Conservation (phyloP, 2,113 vertebrate species). For the Erinaceus europaeus region DNA sequence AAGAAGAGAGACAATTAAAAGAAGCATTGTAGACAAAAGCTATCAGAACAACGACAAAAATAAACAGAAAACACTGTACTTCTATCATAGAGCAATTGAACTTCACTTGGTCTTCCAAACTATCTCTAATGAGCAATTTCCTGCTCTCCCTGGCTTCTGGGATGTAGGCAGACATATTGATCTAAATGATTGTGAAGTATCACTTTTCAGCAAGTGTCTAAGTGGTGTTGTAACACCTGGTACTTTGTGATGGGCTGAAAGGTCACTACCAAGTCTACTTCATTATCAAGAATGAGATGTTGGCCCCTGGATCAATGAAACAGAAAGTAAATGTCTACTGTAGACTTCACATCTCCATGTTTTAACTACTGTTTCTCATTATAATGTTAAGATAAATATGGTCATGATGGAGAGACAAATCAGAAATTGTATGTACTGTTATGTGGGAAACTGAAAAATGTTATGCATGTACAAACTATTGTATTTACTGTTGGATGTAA, state of each 20-base stretch:
- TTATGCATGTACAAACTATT: too few relatives aligned
- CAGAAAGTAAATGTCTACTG: background rate
- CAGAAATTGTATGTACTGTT: too few relatives aligned
- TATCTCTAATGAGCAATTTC: slow-evolving; percentile 70
- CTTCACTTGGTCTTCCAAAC: slow-evolving; percentile 48
- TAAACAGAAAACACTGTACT: slow-evolving; percentile 32
- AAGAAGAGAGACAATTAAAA: background rate
- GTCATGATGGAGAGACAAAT: too few relatives aligned
- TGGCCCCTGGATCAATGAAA: slow-evolving; percentile 21
- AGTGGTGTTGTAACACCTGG: slow-evolving; percentile 53
- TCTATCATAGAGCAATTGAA: slow-evolving; percentile 24
- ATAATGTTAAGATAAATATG: too few relatives aligned
- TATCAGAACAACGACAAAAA: background rate
- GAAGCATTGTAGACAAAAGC: background rate
- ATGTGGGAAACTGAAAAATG: too few relatives aligned
- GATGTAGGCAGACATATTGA: slow-evolving; percentile 72
- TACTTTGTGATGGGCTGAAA: slow-evolving; percentile 38
- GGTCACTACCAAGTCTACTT: background rate
- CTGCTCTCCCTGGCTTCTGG: slow-evolving; percentile 44
- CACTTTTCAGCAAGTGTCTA: slow-evolving; percentile 51
- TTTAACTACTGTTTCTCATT: background rate
- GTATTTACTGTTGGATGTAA: too few relatives aligned
- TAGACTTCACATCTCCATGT: background rate
- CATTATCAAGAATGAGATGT: slow-evolving; percentile 41
- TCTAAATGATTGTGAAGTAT: slow-evolving; percentile 67